These are phyloP conservation scores for Papilio elwesi DNA, from an alignment of 2,888 invertebrate genomes.

Conservation along the genomic window DNA sequence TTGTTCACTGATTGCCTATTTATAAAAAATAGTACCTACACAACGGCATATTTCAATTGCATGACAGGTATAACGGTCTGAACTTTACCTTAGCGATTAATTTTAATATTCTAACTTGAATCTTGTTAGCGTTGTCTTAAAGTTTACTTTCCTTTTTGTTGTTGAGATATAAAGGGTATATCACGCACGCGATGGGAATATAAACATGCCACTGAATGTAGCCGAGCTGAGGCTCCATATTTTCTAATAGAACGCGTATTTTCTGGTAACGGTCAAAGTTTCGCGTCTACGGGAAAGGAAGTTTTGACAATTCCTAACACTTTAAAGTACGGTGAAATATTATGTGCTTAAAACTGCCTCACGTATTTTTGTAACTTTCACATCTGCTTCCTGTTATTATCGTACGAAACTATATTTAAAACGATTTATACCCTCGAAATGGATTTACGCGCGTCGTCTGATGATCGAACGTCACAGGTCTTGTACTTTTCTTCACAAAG, in stretches of 20 bases:
- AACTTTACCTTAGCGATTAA: constrained; percentile 55
- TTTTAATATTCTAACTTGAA: constrained; percentile 51
- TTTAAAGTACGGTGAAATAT: constrained; percentile 40
- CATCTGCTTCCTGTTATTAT: constrained; percentile 37
- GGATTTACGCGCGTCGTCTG: too few relatives aligned
- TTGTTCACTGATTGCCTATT: constrained; percentile 57
- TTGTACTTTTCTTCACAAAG: too few relatives aligned
- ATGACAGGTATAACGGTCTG: constrained; percentile 67
- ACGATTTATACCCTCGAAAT: too few relatives aligned
- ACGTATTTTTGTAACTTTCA: constrained; percentile 57
- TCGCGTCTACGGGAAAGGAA: constrained; percentile 59
- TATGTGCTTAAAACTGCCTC: constrained; percentile 61
- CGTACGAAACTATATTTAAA: not conserved
- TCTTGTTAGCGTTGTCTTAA: constrained; percentile 54
- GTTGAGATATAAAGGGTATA: constrained; percentile 41
- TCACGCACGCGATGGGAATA: constrained; percentile 59
- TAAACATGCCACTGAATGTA: constrained; percentile 55
- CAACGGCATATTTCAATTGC: constrained; percentile 67
- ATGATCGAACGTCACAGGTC: too few relatives aligned
- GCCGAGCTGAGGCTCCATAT: constrained; percentile 62
- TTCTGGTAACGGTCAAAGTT: constrained; percentile 79
- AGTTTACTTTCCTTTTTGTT: constrained; percentile 55
- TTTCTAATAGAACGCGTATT: constrained; percentile 79
- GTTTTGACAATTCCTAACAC: constrained; percentile 41
- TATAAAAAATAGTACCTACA: constrained; percentile 54